A percentile compares a stretch with the other conserved stretches of the same genome.
phyloP scores from a whole-genome alignment of 2,888 invertebrate species.

The Operophtera brumata region DNA sequence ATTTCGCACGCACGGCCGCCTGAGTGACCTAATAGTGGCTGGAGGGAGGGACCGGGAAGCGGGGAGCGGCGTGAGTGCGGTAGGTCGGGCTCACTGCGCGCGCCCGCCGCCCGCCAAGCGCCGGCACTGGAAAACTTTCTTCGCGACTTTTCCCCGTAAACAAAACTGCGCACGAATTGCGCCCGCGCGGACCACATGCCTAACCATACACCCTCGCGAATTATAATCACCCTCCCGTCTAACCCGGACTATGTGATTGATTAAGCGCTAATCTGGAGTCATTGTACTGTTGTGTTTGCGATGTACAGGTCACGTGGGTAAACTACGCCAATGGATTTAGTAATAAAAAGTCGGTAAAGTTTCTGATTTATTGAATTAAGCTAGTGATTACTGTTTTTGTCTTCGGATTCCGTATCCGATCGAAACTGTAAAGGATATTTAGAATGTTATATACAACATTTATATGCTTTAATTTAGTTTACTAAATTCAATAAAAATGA shows the following conservation, averaged over 20 bases:
- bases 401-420: constrained; percentile 18
- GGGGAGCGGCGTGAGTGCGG: constrained; percentile 67
- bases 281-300: constrained; percentile 55
- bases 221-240: constrained; percentile 5
- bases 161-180: constrained; percentile 64
- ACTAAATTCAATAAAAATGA: constrained; percentile 14
- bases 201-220: constrained; percentile 25
- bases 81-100: constrained; percentile 79
- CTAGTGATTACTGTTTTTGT: constrained; percentile 29
- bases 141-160: constrained; percentile 77
- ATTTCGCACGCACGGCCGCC: constrained; percentile 77
- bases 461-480: background rate
- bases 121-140: constrained; percentile 76
- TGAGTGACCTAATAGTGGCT: constrained; percentile 79
- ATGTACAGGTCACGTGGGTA: constrained; percentile 65
- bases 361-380: constrained; percentile 49
- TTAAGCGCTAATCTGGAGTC: constrained; percentile 36
- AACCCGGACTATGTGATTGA: constrained; percentile 50
- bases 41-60: constrained; percentile 79
- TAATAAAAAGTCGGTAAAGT: constrained; percentile 79
- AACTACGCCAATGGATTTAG: constrained; percentile 76
- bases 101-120: constrained; percentile 67
- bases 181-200: constrained; percentile 44
- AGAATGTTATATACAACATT: constrained; percentile 8
- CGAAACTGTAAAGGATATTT: constrained; percentile 13